phyloP scores from a whole-genome alignment of 2,113 vertebrate genomes.

The Salvelinus sp. region DNA sequence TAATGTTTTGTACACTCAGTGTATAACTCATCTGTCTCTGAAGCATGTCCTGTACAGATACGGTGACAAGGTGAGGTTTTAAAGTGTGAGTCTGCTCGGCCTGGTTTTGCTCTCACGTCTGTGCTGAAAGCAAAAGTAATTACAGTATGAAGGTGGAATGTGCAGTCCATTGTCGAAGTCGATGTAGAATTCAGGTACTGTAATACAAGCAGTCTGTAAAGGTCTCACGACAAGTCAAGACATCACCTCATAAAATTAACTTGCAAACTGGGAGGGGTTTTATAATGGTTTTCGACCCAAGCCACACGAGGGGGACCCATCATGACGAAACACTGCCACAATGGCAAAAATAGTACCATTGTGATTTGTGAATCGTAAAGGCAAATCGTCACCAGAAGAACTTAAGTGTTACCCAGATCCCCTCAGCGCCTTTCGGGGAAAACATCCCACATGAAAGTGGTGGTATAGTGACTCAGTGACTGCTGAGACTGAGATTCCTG shows the following conservation, averaged over 20 bases:
- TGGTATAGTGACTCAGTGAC: slow-evolving; percentile 42
- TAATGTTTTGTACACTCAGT: too few species aligned
- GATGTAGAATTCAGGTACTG: too few species aligned
- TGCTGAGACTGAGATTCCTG: not conserved
- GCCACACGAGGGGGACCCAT: slow-evolving; percentile 52
- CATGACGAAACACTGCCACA: slow-evolving; percentile 49
- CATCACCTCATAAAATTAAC: slow-evolving; percentile 35
- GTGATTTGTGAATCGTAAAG: slow-evolving; percentile 28
- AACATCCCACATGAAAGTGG: slow-evolving; percentile 50
- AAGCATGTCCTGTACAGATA: slow-evolving; percentile 21
- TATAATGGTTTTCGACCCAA: slow-evolving; percentile 10
- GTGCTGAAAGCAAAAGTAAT: slow-evolving; percentile 20
- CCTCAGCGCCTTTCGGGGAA: slow-evolving; percentile 33
- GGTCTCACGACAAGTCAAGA: slow-evolving; percentile 13
- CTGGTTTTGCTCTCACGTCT: slow-evolving; percentile 19
- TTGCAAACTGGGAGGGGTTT: slow-evolving; percentile 39
- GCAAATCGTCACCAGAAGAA: too few species aligned
- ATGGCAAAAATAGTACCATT: slow-evolving; percentile 56
- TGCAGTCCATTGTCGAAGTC: slow-evolving; percentile 3
- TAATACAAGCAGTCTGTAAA: too few species aligned
- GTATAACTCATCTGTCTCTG: slow-evolving; percentile 23
- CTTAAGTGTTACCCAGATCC: slow-evolving; percentile 47
- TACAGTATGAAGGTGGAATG: slow-evolving; percentile 25
- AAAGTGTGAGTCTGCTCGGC: slow-evolving; percentile 12
- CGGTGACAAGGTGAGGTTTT: slow-evolving; percentile 21